phyloP scores from a whole-genome alignment of 1,140 invertebrate genomes.

The Ladona fulva region DNA sequence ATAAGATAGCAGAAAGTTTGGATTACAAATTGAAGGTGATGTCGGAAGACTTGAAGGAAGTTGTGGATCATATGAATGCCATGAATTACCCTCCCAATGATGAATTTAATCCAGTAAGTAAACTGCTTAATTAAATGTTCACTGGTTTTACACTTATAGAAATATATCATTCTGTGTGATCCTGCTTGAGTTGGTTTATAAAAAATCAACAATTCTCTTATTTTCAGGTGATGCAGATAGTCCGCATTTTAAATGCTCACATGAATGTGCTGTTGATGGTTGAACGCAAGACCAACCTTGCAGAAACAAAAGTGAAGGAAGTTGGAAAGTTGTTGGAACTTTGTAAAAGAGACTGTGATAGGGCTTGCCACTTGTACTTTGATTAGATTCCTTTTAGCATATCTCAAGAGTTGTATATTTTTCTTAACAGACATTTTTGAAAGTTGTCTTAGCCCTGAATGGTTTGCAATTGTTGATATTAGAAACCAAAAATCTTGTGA shows the following conservation, averaged over 20 bases:
- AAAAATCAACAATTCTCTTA: slow-evolving; percentile 19
- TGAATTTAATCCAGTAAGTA: neutral
- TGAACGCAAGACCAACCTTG: neutral
- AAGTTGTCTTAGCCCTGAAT: no score
- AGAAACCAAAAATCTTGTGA: no score
- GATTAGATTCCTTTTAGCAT: neutral
- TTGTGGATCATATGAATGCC: neutral
- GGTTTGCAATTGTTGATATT: no score
- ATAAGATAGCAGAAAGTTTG: neutral
- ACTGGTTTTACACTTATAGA: no score
- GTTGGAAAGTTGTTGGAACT: neutral
- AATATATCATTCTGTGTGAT: neutral
- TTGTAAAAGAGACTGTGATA: neutral
- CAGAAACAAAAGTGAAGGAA: neutral
- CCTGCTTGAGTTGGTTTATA: neutral
- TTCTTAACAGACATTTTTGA: no score
- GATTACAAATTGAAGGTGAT: neutral
- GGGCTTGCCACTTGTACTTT: neutral
- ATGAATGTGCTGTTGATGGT: slow-evolving; percentile 80
- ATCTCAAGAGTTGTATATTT: no score
- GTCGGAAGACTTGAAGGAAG: neutral
- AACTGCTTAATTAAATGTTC: neutral
- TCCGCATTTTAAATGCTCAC: slow-evolving; percentile 89
- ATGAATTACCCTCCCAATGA: neutral
- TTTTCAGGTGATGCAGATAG: slow-evolving; percentile 75